Evolutionary conservation across 2,797 vertebrate genomes (phyloP), one percentile per base, ranked within the genome.

Genomic region (Channa striata): DNA sequence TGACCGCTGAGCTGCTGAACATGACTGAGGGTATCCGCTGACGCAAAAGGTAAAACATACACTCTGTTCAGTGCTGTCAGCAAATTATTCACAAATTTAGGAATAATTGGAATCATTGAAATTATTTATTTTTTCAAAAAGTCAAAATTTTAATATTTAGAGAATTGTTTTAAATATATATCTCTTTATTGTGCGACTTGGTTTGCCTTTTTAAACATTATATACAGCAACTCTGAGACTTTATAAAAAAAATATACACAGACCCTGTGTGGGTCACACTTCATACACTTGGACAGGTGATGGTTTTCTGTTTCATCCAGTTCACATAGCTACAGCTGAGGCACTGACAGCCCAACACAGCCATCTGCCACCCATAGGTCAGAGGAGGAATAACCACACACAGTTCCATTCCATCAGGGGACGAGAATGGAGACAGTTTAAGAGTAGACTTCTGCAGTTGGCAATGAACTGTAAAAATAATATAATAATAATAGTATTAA

Each of bases 41-140:
- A 86, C 76, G 37, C 48, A 72, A 89, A 82, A 68, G 70, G 37
- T 50, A 72, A 89, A 82, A 68, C 72, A 77, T 44, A 19, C 9
- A 6, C 1, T 30, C 2, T 30, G 25, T 30, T 30, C 25, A 4
- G 25, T 30, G n/a, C n/a, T n/a, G n/a, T n/a, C n/a, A n/a, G n/a
- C n/a, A n/a, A n/a, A 30, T 30, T 30, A 30, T 30, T 30, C 25
- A 30, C 25, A 30, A 30, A 30, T 30, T n/a, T 4, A 30, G 2
- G 1, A 30, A 30, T 30, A 30, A 30, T 30, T 4, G 25, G 6
- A n/a, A n/a, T n/a, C n/a, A n/a, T n/a, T n/a, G n/a, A n/a, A n/a
- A n/a, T n/a, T n/a, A n/a, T n/a, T n/a, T n/a, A n/a, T n/a, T 30
- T 30, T 30, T 30, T 30, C 25, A 30, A 30, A 30, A 30, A 2